Evolutionary conservation across 2,888 invertebrate species (phyloP).

Genomic region (Nephrotoma flavescens): DNA sequence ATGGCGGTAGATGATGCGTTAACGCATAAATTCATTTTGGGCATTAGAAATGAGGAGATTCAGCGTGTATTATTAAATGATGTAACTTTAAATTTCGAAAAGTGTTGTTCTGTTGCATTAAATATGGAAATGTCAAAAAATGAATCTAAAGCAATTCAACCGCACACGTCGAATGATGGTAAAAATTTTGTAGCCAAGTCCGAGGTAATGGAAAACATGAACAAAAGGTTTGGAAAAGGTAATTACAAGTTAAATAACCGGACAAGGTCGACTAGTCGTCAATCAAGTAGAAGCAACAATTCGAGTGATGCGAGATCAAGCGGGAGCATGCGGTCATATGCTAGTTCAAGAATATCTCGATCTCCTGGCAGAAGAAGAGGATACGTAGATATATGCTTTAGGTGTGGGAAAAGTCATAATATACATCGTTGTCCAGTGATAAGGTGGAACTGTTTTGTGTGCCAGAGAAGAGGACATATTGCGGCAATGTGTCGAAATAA

Average conservation of each 20-base stretch:
- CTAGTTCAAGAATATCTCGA: not conserved
- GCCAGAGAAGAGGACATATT: not conserved
- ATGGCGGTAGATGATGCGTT: no score
- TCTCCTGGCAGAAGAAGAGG: not conserved
- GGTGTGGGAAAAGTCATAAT: not conserved
- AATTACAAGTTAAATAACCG: no score
- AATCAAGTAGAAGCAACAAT: not conserved
- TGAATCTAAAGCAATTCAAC: not conserved
- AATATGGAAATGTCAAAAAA: not conserved
- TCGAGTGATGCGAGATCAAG: not conserved
- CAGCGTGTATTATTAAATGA: not conserved
- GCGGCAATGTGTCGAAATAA: not conserved
- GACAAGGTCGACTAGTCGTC: no score
- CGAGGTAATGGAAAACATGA: not conserved
- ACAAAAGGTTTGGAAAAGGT: no score
- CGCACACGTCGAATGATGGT: not conserved
- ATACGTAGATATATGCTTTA: not conserved
- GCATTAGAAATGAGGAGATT: not conserved
- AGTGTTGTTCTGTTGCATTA: not conserved
- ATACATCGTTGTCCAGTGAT: not conserved
- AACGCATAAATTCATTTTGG: no score
- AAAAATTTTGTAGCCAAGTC: not conserved
- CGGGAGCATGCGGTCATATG: not conserved
- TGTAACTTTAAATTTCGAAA: not conserved
- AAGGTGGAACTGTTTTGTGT: not conserved